Evolutionary conservation across 2,113 vertebrate species (phyloP), one percentile per base, ranked within the genome.

Genomic region (Nycticebus coucang): DNA sequence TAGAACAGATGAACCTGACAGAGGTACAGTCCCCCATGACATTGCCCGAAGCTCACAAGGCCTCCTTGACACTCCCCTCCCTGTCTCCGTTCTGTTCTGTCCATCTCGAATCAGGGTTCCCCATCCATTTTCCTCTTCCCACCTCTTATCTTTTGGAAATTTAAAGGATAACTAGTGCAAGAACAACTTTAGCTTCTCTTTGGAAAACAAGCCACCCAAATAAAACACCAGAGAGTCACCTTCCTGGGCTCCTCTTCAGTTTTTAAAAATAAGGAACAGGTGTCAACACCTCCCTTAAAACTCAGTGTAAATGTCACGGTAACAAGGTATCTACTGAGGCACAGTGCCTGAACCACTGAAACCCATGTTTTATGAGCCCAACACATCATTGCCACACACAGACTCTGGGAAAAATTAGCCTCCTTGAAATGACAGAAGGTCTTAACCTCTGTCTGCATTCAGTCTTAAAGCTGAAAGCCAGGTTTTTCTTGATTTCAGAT

Each of bases 151-250:
- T 89, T 30, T 28, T 12, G 41, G 69, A 68, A 33, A 55, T 71
- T 87, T 85, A 88, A 77, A 96, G 79, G 33, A 37, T 35, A 26
- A 77, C 68, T 19, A 72, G 77, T 28, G 59, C 41, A 89, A 71
- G 55, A 89, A 74, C 45, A 41, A 22, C 7, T 26, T 75, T 21
- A 87, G 89, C 24, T 17, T 86, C 37, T 94, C 59, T 94, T 7
- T 26, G 71, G 62, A 94, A 88, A 77, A 93, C 62, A 69, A 81
- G 41, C 80, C 45, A 94, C 28, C 53, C 37, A 28, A 81, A 69
- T 10, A 1, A 13, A 72, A 7, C 19, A 30, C 13, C n/a, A 10
- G 26, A 8, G 45, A 69, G 3, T 22, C 5, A n/a, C 78, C 55
- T 77, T 30, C 4, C 22, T 1, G 24, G 55, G 1, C 11, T 14